These are phyloP conservation scores for Poecile montanus DNA, from an alignment of 2,797 vertebrate genomes.

Conservation along the genomic window DNA sequence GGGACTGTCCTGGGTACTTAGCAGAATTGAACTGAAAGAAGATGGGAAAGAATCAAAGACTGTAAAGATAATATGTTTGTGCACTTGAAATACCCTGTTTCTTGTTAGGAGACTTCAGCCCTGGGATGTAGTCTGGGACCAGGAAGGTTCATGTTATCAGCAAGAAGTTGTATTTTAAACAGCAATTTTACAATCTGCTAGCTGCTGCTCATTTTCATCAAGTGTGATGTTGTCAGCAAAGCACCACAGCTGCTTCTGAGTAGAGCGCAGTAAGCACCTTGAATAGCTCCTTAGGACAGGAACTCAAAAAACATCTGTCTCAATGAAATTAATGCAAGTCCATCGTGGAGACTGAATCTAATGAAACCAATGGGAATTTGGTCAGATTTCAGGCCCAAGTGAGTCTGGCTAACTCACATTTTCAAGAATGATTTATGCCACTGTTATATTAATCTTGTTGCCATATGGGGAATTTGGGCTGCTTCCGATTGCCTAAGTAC, in stretches of 20 bases:
- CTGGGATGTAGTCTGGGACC: background rate
- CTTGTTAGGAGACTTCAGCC: background rate
- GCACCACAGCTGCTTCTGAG: background rate
- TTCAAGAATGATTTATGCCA: background rate
- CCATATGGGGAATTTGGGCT: background rate
- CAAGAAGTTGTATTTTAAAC: background rate
- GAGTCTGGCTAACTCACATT: background rate
- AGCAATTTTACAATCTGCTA: background rate
- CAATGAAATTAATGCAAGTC: background rate
- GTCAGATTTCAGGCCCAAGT: background rate
- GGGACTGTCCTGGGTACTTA: background rate
- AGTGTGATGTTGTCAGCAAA: constrained; percentile 1
- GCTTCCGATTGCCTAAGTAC: background rate
- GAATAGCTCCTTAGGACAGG: background rate
- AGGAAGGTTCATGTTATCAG: background rate
- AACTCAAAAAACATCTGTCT: background rate
- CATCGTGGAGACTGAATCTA: background rate
- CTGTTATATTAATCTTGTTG: background rate
- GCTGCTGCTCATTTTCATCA: background rate
- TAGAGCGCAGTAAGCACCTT: background rate
- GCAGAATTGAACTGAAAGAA: background rate
- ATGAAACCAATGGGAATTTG: background rate
- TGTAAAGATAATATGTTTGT: background rate
- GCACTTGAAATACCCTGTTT: background rate
- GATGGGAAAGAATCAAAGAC: background rate